Base-by-base conservation (phyloP, 2,113 vertebrate genomes). In the Osmerus eperlanus region DNA sequence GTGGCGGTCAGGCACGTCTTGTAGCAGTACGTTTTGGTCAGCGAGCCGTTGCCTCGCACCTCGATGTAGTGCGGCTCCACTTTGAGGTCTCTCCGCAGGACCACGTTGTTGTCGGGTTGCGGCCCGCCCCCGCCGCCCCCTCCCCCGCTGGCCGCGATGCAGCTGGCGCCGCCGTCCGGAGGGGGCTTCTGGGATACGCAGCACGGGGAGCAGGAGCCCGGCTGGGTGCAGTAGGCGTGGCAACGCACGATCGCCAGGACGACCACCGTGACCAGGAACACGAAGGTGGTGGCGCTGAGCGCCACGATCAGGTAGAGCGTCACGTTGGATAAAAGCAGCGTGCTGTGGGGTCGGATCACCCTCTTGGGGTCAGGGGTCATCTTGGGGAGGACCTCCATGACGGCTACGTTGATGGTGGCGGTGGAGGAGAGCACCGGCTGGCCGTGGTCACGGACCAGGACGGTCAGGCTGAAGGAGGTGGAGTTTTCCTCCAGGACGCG, bases 1-100 rank as follows among this genome's bases (percentile, higher is more conserved):
- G 96, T 96, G 56, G 95, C 93, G 0, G 96, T 97, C 85, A 98
- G 87, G 72, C 96, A 98, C 65, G 96, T 96, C 89, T 98, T 99
- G 89, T 99, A 99, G 92, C 96, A 98, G 91, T 98, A 98, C 19
- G 96, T 99, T 92, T 98, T 98, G 25, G 97, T 97, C 61, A 98
- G 92, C 59, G 97, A 99, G 69, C 96, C 97, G 15, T 98, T 99
- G 62, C 97, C 97, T 63, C 96, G 91, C 77, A 99, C 96, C 81
- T 98, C 96, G 36, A 99, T 97, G 81, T 98, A 98, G 81, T 98
- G 96, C 62, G 96, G 96, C 83, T 98, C 96, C 2, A 96, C 96
- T 90, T 97, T 96, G 61, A 97, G 93, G 85, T 96, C 96, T 0
- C 92, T 91, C 0, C 95, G 93, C 59, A 97, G 90, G 16, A 96